Conservation (phyloP, 2,888 invertebrate genomes). For the Lasioglossum malachurum region DNA sequence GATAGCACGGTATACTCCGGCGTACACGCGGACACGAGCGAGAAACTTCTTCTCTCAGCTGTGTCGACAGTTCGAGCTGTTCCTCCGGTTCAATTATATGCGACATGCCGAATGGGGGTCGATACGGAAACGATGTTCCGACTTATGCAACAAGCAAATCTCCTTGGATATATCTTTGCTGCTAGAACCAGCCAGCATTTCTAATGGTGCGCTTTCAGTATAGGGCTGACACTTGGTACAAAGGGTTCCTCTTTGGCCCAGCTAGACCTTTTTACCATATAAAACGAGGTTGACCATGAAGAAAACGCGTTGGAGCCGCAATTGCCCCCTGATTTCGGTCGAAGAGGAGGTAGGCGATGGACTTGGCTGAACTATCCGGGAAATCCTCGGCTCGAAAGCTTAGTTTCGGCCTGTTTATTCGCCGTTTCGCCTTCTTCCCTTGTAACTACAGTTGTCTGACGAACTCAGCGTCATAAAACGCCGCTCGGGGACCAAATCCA, state of each 20-base stretch:
- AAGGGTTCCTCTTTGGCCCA: too few species aligned
- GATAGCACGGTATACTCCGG: neutral
- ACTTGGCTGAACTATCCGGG: neutral
- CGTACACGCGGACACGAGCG: neutral
- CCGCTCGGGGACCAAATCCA: constrained; percentile 5
- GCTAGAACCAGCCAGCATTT: neutral
- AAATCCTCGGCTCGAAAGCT: neutral
- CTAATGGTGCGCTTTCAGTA: too few species aligned
- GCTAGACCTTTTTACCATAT: too few species aligned
- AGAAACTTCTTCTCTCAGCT: constrained; percentile 26
- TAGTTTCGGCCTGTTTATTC: neutral
- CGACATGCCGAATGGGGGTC: constrained; percentile 14
- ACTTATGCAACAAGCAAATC: neutral
- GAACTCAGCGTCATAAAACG: constrained; percentile 14
- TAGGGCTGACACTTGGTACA: too few species aligned
- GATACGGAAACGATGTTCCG: constrained; percentile 30
- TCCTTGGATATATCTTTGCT: neutral
- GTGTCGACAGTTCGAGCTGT: neutral
- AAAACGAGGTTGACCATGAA: too few species aligned
- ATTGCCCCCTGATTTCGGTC: neutral
- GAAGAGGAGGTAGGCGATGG: neutral
- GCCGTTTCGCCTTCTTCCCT: neutral
- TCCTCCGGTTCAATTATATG: constrained; percentile 17
- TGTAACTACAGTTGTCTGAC: neutral
- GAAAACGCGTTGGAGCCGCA: neutral